Conservation (phyloP, 1,140 invertebrate genomes). For the Bombus picipes region DNA sequence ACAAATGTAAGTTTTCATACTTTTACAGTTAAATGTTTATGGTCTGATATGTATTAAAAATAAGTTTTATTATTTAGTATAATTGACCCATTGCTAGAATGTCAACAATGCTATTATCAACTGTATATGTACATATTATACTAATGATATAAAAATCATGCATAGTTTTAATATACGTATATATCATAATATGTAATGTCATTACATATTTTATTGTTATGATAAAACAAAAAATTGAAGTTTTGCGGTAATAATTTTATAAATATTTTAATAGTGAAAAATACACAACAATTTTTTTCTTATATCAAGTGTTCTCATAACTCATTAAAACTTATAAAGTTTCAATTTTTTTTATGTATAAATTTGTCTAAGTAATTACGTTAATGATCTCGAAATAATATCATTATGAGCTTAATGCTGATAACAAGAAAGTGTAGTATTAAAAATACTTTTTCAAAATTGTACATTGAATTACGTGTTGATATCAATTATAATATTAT, state of each 20-base stretch:
- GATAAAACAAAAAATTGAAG: constrained; percentile 6
- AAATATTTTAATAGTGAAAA: constrained; percentile 30
- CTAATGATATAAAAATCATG: constrained; percentile 11
- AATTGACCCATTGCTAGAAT: constrained; percentile 15
- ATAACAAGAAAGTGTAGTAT: constrained; percentile 12
- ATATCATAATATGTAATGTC: constrained; percentile 9
- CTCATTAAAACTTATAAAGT: background rate
- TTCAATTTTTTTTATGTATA: background rate
- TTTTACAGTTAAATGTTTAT: constrained; percentile 23
- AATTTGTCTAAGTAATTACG: background rate
- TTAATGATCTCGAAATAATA: constrained; percentile 11
- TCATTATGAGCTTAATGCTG: background rate
- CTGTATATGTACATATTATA: constrained; percentile 28
- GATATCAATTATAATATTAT: constrained; percentile 12
- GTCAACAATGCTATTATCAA: constrained; percentile 9
- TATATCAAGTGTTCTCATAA: background rate
- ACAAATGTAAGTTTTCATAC: constrained; percentile 17
- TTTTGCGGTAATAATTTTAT: constrained; percentile 18
- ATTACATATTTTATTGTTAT: constrained; percentile 31
- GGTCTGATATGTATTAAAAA: constrained; percentile 20
- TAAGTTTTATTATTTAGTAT: constrained; percentile 24
- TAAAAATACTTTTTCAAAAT: constrained; percentile 15
- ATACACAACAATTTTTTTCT: constrained; percentile 5
- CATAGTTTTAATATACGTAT: constrained; percentile 34
- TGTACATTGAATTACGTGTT: background rate